A percentile compares a stretch with the other conserved stretches of the same genome.
phyloP scores from a whole-genome alignment of 2,888 invertebrate genomes.

The Callosobruchus maculatus region DNA sequence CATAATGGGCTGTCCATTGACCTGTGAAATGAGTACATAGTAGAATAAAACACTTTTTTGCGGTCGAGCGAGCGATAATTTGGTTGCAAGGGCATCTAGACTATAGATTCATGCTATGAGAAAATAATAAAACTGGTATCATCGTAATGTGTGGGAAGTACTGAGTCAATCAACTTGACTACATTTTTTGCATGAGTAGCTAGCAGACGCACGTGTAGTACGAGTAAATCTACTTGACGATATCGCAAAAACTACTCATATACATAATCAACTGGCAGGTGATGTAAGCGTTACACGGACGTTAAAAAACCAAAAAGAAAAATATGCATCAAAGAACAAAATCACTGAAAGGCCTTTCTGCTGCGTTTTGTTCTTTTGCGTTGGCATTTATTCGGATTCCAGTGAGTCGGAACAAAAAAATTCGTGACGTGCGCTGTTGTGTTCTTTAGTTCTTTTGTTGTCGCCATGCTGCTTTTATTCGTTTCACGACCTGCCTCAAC shows the following conservation, averaged over 20 bases:
- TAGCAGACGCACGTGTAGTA: too few relatives aligned
- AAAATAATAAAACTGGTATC: too few relatives aligned
- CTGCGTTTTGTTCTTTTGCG: not conserved
- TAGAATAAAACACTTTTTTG: too few relatives aligned
- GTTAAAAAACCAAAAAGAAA: not conserved
- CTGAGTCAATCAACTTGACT: too few relatives aligned
- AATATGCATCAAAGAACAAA: not conserved
- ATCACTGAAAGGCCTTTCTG: not conserved
- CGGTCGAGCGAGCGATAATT: too few relatives aligned
- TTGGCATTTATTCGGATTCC: not conserved
- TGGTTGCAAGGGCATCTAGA: too few relatives aligned
- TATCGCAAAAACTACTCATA: not conserved
- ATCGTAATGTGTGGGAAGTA: too few relatives aligned
- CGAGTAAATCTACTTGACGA: not conserved
- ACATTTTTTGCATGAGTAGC: too few relatives aligned
- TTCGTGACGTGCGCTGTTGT: not conserved
- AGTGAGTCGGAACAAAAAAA: not conserved
- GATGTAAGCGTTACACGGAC: not conserved
- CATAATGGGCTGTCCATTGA: too few relatives aligned
- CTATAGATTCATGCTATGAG: too few relatives aligned
- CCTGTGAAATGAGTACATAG: too few relatives aligned
- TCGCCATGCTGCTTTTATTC: not conserved
- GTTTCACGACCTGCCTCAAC: not conserved
- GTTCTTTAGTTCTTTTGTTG: too few relatives aligned
- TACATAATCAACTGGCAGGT: not conserved